Evolutionary conservation across 2,113 vertebrate genomes (phyloP).

Genomic region (Mus pahari): DNA sequence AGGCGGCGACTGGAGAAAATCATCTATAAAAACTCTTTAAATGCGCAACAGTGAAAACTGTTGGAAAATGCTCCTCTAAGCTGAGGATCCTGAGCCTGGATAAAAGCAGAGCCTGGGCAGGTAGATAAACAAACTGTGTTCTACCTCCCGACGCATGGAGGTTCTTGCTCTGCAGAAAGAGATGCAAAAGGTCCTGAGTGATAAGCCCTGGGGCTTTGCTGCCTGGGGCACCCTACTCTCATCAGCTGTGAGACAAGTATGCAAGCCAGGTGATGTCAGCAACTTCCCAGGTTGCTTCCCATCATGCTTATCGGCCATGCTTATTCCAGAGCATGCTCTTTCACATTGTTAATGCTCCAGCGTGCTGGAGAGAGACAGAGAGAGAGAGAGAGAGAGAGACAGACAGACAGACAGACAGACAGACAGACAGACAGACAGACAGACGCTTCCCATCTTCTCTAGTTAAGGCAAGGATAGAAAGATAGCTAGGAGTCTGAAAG

Average conservation of each 20-base stretch:
- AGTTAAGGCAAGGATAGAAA: not conserved
- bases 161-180: not conserved
- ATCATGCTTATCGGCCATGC: not conserved
- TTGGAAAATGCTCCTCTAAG: not conserved
- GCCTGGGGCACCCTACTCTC: not conserved
- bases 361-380: not conserved
- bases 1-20: not conserved
- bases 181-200: accelerated
- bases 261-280: not conserved
- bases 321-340: not conserved
- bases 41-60: not conserved
- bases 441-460: not conserved
- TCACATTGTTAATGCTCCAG: not conserved
- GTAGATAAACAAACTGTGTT: not conserved
- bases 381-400: no score
- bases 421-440: no score
- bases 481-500: not conserved
- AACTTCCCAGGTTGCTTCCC: not conserved
- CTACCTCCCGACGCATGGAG: not conserved
- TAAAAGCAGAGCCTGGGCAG: not conserved
- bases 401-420: no score
- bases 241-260: not conserved
- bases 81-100: not conserved
- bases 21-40: slow-evolving; percentile 16
- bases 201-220: not conserved